Percentiles rank a stretch among this genome's conserved stretches.
phyloP scores from a whole-genome alignment of 1,140 invertebrate genomes.

The Galendromus occidentalis region DNA sequence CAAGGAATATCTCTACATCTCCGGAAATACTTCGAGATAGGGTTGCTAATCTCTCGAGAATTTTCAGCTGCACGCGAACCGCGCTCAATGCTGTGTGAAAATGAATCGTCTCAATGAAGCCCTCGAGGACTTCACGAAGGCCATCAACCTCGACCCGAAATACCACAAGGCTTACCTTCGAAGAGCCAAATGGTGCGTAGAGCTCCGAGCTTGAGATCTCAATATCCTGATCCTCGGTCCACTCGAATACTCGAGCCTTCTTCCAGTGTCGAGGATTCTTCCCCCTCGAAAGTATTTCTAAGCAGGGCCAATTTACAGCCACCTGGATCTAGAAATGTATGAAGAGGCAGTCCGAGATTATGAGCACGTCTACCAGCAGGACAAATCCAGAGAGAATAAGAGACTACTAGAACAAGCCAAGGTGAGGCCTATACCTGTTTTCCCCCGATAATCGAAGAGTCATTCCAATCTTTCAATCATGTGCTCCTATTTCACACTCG shows the following conservation, averaged over 20 bases:
- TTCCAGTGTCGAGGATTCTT: no score
- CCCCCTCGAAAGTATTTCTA: background rate
- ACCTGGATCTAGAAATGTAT: constrained; percentile 57
- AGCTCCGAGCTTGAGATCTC: background rate
- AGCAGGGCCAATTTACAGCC: constrained; percentile 26
- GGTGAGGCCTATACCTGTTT: background rate
- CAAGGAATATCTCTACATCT: no score
- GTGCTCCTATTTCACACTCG: background rate
- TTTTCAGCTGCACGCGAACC: background rate
- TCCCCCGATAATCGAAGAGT: background rate
- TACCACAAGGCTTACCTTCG: constrained; percentile 73
- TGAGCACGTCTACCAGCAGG: constrained; percentile 61
- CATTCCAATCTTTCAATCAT: background rate
- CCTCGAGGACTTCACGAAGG: constrained; percentile 60
- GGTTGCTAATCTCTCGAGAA: no score
- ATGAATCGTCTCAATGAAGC: constrained; percentile 53
- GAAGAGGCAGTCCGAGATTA: constrained; percentile 81
- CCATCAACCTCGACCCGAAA: constrained; percentile 60
- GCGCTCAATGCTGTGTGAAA: constrained; percentile 26
- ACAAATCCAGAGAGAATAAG: constrained; percentile 57
- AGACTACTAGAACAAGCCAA: constrained; percentile 28
- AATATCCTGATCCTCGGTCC: background rate
- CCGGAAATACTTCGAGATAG: no score
- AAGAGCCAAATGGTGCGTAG: constrained; percentile 47
- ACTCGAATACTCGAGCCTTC: no score